Conservation (phyloP, 2,113 vertebrate genomes). For the Tachysurus fulvidraco region DNA sequence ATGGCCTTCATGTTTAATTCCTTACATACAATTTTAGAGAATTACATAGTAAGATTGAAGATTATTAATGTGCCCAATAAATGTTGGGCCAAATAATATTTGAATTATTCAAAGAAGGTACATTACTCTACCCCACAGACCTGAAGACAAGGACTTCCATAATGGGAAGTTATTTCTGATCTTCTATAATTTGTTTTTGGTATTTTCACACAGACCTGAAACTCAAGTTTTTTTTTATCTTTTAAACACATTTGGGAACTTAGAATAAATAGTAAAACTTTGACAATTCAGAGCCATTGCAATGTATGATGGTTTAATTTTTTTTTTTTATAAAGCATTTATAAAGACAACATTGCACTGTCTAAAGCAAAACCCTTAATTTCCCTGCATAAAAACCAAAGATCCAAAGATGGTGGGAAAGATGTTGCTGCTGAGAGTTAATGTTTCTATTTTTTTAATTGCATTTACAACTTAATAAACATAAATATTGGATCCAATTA, state of each 20-base stretch:
- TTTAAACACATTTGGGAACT: neutral
- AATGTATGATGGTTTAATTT: neutral
- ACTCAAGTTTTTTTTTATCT: neutral
- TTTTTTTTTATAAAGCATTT: neutral
- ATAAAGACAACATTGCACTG: neutral
- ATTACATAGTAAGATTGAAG: no score
- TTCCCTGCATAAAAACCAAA: neutral
- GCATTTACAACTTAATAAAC: no score
- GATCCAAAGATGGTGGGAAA: neutral
- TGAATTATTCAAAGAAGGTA: neutral
- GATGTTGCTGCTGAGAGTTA: neutral
- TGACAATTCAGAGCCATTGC: neutral
- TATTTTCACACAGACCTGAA: no score
- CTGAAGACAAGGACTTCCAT: neutral
- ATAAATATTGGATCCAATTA: neutral
- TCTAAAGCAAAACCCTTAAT: neutral
- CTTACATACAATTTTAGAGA: neutral
- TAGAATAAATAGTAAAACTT: neutral
- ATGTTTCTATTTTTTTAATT: neutral
- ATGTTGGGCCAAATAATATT: neutral
- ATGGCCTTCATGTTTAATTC: neutral
- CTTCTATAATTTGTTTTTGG: no score
- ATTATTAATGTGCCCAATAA: no score
- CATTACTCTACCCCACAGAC: neutral
- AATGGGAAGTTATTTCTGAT: neutral